A percentile compares a stretch with the other conserved stretches of the same genome.
Evolutionary conservation across 1,140 invertebrate genomes (phyloP).

Genomic region (Sitodiplosis mosellana): DNA sequence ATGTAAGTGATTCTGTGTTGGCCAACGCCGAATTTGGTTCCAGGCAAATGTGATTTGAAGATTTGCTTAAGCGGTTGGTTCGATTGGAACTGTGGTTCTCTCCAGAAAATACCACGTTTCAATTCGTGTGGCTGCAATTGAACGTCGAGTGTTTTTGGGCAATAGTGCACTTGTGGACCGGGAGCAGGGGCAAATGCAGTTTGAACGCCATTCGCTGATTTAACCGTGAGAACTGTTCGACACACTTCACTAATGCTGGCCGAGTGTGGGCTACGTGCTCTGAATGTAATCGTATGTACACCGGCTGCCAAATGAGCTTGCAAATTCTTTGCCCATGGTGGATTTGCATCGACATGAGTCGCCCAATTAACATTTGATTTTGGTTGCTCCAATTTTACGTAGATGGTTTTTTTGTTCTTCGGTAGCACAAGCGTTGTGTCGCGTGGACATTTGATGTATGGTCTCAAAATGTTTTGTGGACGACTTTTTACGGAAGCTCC

Average conservation of each 20-base stretch:
- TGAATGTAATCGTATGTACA: conserved; percentile 35
- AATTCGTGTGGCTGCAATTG: conserved; percentile 31
- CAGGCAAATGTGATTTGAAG: conserved; percentile 30
- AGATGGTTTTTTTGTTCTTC: conserved; percentile 27
- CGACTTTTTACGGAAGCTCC: background rate
- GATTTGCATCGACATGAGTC: conserved; percentile 38
- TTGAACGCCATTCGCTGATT: conserved; percentile 6
- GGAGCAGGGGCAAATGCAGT: conserved; percentile 6
- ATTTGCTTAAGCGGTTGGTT: conserved; percentile 32
- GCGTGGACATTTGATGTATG: conserved; percentile 44
- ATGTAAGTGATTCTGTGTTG: conserved; percentile 41
- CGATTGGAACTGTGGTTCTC: conserved; percentile 44
- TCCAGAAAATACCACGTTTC: conserved; percentile 39
- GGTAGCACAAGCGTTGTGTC: conserved; percentile 36
- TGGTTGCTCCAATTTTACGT: conserved; percentile 40
- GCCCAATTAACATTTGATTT: conserved; percentile 46
- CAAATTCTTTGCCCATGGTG: conserved; percentile 42
- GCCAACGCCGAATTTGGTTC: conserved; percentile 34
- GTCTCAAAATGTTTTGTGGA: conserved; percentile 21
- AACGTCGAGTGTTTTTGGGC: conserved; percentile 43
- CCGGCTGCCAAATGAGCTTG: conserved; percentile 38
- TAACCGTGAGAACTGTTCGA: conserved; percentile 39
- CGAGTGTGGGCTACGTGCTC: conserved; percentile 34
- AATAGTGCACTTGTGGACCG: conserved; percentile 32
- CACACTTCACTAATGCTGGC: conserved; percentile 34